Evolutionary conservation across 2,113 vertebrate genomes (phyloP), one percentile per base, ranked within the genome.

Genomic region (Conger conger): DNA sequence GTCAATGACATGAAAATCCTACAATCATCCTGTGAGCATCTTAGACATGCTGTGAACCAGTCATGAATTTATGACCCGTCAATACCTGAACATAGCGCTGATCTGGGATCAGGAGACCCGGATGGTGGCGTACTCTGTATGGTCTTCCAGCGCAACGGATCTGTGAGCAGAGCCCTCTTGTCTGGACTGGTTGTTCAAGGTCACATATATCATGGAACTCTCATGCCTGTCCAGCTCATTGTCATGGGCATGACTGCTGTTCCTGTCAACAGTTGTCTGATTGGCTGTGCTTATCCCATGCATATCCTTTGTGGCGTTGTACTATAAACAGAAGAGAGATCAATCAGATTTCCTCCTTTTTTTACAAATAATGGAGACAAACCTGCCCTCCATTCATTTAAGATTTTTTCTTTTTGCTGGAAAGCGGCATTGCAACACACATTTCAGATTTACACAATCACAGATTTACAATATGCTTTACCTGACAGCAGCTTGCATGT

Each of bases 81-180:
- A 63, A 57, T 20, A 57, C 5, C 57, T 23, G 57, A 63, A 63
- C 57, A 23, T 36, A 36, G 15, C 68, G 2, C 68, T 73, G 68
- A 73, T 36, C 45, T 33, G 35, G 80, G 50, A 30, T 88, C 80
- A 90, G 35, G 23, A 27, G 57, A 93, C 11, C 1, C 90, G 87
- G 53, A 95, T 93, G 3, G 91, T 91, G 0, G 95, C 93, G 1
- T 95, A 95, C 85, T 93, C 93, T 3, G 93, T 92, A 0, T 8
- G 38, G n/a, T 93, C 91, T 35, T 93, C 89, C 16, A 1, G 5
- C 0, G 3, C 86, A 81, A 81, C 40, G 79, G 7, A 33, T 0
- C 84, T 82, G 60, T 78, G 84, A 30, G 79, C 18, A 7, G 83
- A 68, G 0, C 81, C 37, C 4, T 40, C 53, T 0, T 83, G 9